Evolutionary conservation across 2,113 vertebrate genomes (phyloP), one percentile per base, ranked within the genome.

Genomic region (Charina bottae): DNA sequence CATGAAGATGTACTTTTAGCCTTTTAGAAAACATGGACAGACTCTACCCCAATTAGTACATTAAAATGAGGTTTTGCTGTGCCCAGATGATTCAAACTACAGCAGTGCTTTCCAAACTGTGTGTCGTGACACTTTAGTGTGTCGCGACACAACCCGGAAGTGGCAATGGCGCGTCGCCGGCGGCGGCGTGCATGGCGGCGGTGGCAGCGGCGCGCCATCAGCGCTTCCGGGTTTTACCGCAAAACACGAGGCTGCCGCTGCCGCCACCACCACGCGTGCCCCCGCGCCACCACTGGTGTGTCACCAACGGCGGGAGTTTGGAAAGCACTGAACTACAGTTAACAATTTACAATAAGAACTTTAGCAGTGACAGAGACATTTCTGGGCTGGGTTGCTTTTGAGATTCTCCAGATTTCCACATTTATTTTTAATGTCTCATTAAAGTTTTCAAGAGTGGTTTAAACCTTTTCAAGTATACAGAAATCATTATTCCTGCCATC

Each of bases 71-170:
- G 37, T 78, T 78, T 78, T 6, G 2, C 33, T 42, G 33, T 19
- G 21, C 0, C 85, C 60, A 91, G 95, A 93, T 94, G 87, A 12
- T 95, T 95, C 94, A 95, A 94, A 93, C 84, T 87, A 93, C 54
- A 68, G 87, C n/a, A n/a, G n/a, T n/a, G n/a, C n/a, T n/a, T n/a
- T n/a, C n/a, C n/a, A n/a, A n/a, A n/a, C n/a, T n/a, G n/a, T n/a
- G n/a, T n/a, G n/a, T n/a, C n/a, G n/a, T n/a, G n/a, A n/a, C n/a
- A n/a, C n/a, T n/a, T n/a, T n/a, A n/a, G n/a, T n/a, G n/a, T n/a
- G n/a, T n/a, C n/a, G n/a, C n/a, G n/a, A n/a, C n/a, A n/a, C n/a
- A n/a, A n/a, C n/a, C n/a, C n/a, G n/a, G n/a, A n/a, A n/a, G n/a
- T n/a, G n/a, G n/a, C n/a, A n/a, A n/a, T n/a, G n/a, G n/a, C n/a